phyloP scores from a whole-genome alignment of 2,797 vertebrate genomes.

The Scarus forsteni region DNA sequence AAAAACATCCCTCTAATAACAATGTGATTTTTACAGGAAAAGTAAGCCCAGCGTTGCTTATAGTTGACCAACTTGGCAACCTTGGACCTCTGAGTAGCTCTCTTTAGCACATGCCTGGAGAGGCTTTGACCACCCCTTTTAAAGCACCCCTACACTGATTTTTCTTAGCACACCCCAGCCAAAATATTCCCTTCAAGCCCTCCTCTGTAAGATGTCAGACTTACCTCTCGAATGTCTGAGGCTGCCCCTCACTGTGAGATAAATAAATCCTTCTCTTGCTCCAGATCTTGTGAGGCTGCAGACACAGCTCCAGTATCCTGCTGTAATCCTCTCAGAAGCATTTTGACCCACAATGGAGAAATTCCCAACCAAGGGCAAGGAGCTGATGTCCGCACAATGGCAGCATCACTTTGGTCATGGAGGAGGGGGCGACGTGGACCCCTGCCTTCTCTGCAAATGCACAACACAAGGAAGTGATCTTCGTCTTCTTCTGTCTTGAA shows the following conservation, averaged over 20 bases:
- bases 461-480: slow-evolving; percentile 70
- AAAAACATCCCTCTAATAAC: no score
- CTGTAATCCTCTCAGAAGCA: slow-evolving; percentile 59
- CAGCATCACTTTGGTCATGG: slow-evolving; percentile 17
- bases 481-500: slow-evolving; percentile 18
- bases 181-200: slow-evolving; percentile 2
- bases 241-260: slow-evolving; percentile 12
- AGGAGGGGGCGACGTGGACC: slow-evolving; percentile 39
- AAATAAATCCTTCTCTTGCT: slow-evolving; percentile 36
- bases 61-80: no score
- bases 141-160: slow-evolving; percentile 52
- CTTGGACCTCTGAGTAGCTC: slow-evolving; percentile 64
- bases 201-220: slow-evolving; percentile 2
- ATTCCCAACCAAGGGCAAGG: slow-evolving; percentile 35
- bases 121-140: slow-evolving; percentile 61
- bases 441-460: slow-evolving; percentile 40
- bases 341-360: slow-evolving; percentile 49
- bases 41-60: no score
- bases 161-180: neutral
- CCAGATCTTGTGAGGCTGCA: slow-evolving; percentile 45
- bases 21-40: no score
- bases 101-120: slow-evolving; percentile 69
- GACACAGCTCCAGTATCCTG: slow-evolving; percentile 46
- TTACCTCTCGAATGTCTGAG: slow-evolving; percentile 51
- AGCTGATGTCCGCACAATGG: slow-evolving; percentile 21